Conservation (phyloP, 2,888 invertebrate species). For the Automeris io region DNA sequence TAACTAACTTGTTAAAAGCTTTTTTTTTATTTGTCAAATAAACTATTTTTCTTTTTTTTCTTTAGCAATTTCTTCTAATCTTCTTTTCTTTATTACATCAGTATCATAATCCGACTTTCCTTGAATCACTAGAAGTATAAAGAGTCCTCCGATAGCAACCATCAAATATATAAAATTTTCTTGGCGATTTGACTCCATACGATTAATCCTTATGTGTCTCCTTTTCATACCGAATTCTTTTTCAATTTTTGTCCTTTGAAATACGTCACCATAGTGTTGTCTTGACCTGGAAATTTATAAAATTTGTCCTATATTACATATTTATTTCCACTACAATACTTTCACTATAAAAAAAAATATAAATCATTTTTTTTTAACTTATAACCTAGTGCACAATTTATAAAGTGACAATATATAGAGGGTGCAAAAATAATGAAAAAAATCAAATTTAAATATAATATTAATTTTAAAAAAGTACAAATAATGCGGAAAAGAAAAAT, state of each 20-base stretch:
- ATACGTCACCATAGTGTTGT: constrained; percentile 67
- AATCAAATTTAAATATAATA: no score
- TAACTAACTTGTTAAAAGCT: no score
- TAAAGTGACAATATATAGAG: no score
- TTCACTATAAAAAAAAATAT: no score
- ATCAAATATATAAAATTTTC: constrained; percentile 40
- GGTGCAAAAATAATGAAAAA: no score
- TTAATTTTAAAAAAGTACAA: no score
- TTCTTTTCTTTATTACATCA: constrained; percentile 17
- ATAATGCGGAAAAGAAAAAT: no score
- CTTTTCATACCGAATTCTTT: constrained; percentile 34
- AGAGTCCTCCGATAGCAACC: constrained; percentile 30
- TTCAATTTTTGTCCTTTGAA: constrained; percentile 41
- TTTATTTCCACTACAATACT: no score
- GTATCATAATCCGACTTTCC: constrained; percentile 48
- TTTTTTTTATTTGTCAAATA: constrained; percentile 7
- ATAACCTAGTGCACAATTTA: no score
- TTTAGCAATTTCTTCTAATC: not conserved
- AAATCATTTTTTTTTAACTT: no score
- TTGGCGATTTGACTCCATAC: constrained; percentile 25
- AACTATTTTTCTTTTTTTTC: constrained; percentile 8
- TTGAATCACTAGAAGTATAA: constrained; percentile 32
- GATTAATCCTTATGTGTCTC: constrained; percentile 21
- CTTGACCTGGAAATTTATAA: constrained; percentile 51
- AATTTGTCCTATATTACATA: no score